These are phyloP conservation scores for Nowickia ferox DNA, from an alignment of 2,888 invertebrate genomes.

Conservation along the genomic window DNA sequence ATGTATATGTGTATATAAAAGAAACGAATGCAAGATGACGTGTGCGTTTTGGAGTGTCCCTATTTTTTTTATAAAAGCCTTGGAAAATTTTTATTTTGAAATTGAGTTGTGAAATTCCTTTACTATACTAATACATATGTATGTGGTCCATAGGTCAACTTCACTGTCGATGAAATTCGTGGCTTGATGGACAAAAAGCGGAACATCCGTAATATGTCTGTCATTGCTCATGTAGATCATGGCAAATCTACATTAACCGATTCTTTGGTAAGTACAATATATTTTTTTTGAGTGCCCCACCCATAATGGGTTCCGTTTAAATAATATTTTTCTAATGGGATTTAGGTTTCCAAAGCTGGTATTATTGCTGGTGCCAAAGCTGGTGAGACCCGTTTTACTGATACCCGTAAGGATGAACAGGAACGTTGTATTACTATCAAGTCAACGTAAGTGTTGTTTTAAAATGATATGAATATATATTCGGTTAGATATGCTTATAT, in stretches of 20 bases:
- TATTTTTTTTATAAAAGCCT: constrained; percentile 22
- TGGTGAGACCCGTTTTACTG: constrained; percentile 99
- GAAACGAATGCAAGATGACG: constrained; percentile 76
- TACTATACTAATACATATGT: constrained; percentile 1
- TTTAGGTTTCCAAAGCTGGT: constrained; percentile 94
- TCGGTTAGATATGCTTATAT: not conserved
- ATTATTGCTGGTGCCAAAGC: constrained; percentile 99
- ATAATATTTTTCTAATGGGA: not conserved
- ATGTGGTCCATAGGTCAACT: constrained; percentile 94
- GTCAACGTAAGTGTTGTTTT: constrained; percentile 92
- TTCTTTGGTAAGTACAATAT: constrained; percentile 92
- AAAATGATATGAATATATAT: not conserved
- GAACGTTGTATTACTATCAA: constrained; percentile 99
- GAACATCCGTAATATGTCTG: constrained; percentile 99
- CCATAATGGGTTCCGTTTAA: constrained; percentile 6
- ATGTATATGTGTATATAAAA: constrained; percentile 42
- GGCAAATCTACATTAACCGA: constrained; percentile 99
- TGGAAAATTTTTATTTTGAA: constrained; percentile 31
- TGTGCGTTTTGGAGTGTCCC: constrained; percentile 75
- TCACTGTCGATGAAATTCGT: constrained; percentile 99
- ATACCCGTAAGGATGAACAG: constrained; percentile 99
- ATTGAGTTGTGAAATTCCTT: constrained; percentile 31
- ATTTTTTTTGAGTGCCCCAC: constrained; percentile 31
- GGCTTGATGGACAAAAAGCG: constrained; percentile 99
- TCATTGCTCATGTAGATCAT: constrained; percentile 99